Percentiles rank a stretch among this genome's conserved stretches.
These are phyloP conservation scores for Aptenodytes forsteri DNA, from an alignment of 2,113 vertebrate genomes.

Conservation along the genomic window DNA sequence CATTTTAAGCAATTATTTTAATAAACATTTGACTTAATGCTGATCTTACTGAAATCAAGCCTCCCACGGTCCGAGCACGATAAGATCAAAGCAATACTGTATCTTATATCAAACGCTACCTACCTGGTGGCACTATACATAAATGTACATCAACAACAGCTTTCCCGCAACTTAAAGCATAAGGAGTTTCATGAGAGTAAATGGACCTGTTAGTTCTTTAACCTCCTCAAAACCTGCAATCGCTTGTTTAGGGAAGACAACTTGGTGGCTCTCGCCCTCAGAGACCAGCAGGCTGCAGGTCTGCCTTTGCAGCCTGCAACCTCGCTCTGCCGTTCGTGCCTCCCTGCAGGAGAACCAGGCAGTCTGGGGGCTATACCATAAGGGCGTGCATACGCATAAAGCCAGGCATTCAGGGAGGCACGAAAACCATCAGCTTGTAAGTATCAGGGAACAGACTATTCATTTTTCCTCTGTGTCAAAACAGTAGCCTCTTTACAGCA, in stretches of 20 bases:
- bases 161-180: not conserved
- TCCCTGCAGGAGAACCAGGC: not conserved
- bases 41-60: not conserved
- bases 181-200: not conserved
- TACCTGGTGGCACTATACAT: not conserved
- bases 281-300: not conserved
- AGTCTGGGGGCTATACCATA: not conserved
- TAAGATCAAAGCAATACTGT: not conserved
- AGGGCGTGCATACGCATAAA: rapidly evolving
- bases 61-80: rapidly evolving
- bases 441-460: not conserved
- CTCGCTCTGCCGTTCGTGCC: rapidly evolving
- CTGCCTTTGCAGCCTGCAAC: not conserved
- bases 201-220: not conserved
- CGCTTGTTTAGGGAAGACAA: not conserved
- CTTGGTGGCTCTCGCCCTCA: not conserved
- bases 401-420: not conserved
- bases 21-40: not conserved
- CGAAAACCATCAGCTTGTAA: rapidly evolving
- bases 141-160: not conserved
- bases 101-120: not conserved
- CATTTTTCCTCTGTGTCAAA: not conserved
- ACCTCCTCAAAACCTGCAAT: not conserved
- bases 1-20: not conserved
- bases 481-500: not conserved